Evolutionary conservation across 2,888 invertebrate genomes (phyloP), one percentile per base, ranked within the genome.

Genomic region (Mythimna impura): DNA sequence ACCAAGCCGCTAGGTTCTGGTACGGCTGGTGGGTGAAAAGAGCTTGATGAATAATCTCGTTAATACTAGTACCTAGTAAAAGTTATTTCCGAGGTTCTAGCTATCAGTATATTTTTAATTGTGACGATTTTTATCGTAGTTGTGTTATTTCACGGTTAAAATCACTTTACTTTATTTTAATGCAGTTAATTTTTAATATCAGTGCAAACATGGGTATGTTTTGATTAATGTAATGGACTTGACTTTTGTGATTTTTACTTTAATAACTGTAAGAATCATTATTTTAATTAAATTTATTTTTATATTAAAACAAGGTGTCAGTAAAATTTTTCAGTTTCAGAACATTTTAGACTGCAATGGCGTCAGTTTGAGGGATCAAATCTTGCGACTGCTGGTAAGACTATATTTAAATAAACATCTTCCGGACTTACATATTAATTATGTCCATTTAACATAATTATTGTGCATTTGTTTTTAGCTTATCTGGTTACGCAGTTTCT

Each of bases 201-300:
- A 36, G 36, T 20, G 43, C 34, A 20, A 57, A 55, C 22, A 55
- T n/a, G 47, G 61, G 34, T 43, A 80, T 76, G 68, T 30, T 36
- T 47, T 71, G 65, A 73, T 68, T 22, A 57, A 83, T 76, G 72
- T 72, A 76, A 79, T 80, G 76, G 74, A 80, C 34, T 61, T 52
- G 6, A 34, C 67, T 36, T 54, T 54, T 22, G 47, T 55, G 36
- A 55, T 83, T 52, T 36, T 80, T 64, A 40, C 63, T 20, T 47
- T 76, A 17, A 47, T 57, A 71, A 54, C 71, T 57, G 80, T 80
- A 68, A 80, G 76, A 54, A 43, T 54, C 52, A 62, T 69, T 68
- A 2, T 52, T 72, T 34, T 10, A 54, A 36, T 36, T 25, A 14
- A 55, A 54, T 12, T 25, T 22, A 22, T 64, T 30, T 30, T 30